Conservation (phyloP, 2,888 invertebrate species). For the Portevinia maculata region DNA sequence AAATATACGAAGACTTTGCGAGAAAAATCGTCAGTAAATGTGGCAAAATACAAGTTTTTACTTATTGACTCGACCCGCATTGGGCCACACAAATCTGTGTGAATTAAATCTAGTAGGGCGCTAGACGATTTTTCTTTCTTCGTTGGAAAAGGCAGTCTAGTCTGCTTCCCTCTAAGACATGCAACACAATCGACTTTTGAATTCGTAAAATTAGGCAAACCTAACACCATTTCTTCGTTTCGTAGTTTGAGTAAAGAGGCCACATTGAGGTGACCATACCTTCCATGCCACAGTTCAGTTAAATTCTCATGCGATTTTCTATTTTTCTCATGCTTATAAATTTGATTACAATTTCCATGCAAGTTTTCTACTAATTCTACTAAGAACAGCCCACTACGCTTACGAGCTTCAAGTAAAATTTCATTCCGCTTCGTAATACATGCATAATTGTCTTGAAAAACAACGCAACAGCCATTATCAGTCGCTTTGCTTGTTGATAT, state of each 20-base stretch:
- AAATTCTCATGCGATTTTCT: too few relatives aligned
- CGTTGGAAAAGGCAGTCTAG: conserved; percentile 5
- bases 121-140: conserved; percentile 24
- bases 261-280: not conserved
- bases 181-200: conserved; percentile 6
- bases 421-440: too few relatives aligned
- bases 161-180: not conserved
- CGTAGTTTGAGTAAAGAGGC: too few relatives aligned
- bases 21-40: not conserved
- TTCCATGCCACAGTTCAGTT: too few relatives aligned
- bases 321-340: not conserved
- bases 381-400: too few relatives aligned
- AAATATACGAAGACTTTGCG: not conserved
- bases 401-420: too few relatives aligned
- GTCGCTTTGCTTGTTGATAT: conserved; percentile 11
- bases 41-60: not conserved
- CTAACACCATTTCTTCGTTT: too few relatives aligned
- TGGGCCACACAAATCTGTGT: too few relatives aligned
- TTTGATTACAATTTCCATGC: not conserved
- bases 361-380: conserved; percentile 3
- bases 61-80: not conserved
- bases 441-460: too few relatives aligned
- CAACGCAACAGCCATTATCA: not conserved
- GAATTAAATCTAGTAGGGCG: not conserved
- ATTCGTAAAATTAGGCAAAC: too few relatives aligned